Conservation (phyloP, 2,113 vertebrate genomes). For the Siniperca knerii region DNA sequence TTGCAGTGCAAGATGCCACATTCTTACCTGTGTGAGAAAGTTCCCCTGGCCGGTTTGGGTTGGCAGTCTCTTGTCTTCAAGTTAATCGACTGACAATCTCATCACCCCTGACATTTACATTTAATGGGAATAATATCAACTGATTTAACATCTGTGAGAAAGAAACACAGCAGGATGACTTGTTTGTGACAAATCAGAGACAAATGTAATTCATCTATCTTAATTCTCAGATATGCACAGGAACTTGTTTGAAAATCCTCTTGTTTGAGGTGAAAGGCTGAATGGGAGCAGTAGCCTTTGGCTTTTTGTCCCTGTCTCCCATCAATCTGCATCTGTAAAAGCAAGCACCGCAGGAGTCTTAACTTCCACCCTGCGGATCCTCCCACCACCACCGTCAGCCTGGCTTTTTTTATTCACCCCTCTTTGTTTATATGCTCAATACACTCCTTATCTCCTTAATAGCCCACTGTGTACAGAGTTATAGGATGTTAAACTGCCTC, state of each 20-base stretch:
- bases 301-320: slow-evolving; percentile 38
- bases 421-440: slow-evolving; percentile 59
- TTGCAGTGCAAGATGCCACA: slow-evolving; percentile 52
- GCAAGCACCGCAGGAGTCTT: slow-evolving; percentile 57
- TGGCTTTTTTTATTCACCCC: not conserved
- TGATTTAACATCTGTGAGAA: not conserved
- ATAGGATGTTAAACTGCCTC: slow-evolving; percentile 36
- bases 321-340: slow-evolving; percentile 73
- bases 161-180: not conserved
- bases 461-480: slow-evolving; percentile 49
- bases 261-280: slow-evolving; percentile 41
- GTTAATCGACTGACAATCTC: not conserved
- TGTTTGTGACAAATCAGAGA: slow-evolving; percentile 11
- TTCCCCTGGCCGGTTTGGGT: slow-evolving; percentile 50
- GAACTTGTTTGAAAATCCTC: slow-evolving; percentile 43
- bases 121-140: not conserved
- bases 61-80: not conserved
- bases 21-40: slow-evolving; percentile 63
- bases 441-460: slow-evolving; percentile 49
- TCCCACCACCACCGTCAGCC: slow-evolving; percentile 12
- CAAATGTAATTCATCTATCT: slow-evolving; percentile 1
- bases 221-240: not conserved
- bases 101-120: not conserved
- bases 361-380: slow-evolving; percentile 43
- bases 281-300: slow-evolving; percentile 33